These are phyloP conservation scores for Acomys russatus DNA, from an alignment of 2,797 vertebrate species.

Conservation along the genomic window DNA sequence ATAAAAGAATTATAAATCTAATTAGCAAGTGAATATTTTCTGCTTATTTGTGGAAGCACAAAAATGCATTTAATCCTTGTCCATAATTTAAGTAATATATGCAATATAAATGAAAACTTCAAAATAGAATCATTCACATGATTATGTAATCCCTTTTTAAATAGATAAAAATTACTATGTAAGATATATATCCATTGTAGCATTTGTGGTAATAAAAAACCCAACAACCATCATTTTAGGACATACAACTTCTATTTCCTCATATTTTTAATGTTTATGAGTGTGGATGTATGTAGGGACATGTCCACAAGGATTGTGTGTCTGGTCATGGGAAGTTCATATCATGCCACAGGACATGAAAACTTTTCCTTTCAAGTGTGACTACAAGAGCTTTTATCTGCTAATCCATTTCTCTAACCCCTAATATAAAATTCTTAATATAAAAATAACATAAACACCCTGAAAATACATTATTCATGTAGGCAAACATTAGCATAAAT, in stretches of 20 bases:
- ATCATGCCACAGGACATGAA: neutral
- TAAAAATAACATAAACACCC: neutral
- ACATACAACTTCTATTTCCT: neutral
- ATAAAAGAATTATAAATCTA: conserved; percentile 59
- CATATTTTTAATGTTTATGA: neutral
- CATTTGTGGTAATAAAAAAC: neutral
- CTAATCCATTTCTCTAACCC: neutral
- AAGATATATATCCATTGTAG: neutral
- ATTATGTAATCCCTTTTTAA: conserved; percentile 7
- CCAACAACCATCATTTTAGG: neutral
- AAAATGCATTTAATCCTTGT: conserved; percentile 24
- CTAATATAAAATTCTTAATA: neutral
- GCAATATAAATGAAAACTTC: conserved; percentile 13
- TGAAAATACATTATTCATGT: neutral
- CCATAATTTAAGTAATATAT: neutral
- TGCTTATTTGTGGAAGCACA: neutral
- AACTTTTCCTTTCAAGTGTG: neutral
- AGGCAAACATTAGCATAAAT: neutral
- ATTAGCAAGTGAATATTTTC: conserved; percentile 63
- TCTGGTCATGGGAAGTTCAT: neutral
- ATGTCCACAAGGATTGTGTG: neutral
- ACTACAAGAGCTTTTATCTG: neutral
- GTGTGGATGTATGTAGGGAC: too few species aligned
- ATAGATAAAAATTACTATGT: neutral
- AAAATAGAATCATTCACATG: conserved; percentile 18